A percentile compares a stretch with the other conserved stretches of the same genome.
Evolutionary conservation across 2,113 vertebrate genomes (phyloP).

Genomic region (Eolophus roseicapilla): DNA sequence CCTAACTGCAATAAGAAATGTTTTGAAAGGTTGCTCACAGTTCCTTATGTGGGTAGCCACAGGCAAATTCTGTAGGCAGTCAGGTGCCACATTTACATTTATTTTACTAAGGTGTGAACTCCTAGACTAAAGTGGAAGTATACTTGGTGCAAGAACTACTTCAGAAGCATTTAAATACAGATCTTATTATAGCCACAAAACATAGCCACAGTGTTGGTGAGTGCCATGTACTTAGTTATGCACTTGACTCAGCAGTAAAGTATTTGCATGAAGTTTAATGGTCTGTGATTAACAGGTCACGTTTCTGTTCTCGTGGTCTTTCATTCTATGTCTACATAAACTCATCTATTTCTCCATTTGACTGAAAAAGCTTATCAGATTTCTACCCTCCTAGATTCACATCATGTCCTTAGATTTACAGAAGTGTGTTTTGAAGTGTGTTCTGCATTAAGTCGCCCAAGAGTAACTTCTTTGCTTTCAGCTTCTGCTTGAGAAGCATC

Average conservation of each 20-base stretch:
- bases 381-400: neutral
- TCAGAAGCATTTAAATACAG: neutral
- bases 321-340: neutral
- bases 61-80: neutral
- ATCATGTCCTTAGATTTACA: neutral
- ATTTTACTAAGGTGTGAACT: neutral
- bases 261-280: neutral
- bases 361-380: neutral
- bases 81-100: neutral
- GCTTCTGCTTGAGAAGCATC: neutral
- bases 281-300: neutral
- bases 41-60: neutral
- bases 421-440: neutral
- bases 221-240: neutral
- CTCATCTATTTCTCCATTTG: neutral
- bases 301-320: neutral
- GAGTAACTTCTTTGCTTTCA: neutral
- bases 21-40: neutral
- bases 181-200: neutral
- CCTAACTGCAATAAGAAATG: neutral
- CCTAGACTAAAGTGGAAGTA: neutral
- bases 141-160: neutral
- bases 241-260: neutral
- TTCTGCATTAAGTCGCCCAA: neutral
- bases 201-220: neutral